Base-by-base conservation (phyloP, 2,797 vertebrate species). In the Ctenopoma kingsleyae region DNA sequence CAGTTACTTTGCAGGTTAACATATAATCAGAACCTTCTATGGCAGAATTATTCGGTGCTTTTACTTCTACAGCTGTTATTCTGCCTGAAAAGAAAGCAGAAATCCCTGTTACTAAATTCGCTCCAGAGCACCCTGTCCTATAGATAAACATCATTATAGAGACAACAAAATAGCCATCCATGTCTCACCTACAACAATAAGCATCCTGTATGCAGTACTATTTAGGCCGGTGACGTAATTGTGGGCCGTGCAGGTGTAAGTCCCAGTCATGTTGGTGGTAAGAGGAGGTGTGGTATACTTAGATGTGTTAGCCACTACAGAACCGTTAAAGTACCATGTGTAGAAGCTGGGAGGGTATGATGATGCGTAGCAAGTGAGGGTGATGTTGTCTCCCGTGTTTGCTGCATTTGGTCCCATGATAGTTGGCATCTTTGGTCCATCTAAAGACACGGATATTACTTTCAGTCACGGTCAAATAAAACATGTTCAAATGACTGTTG, bases 261-360 rank as follows among this genome's bases (percentile, higher is more conserved):
- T 59, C 25, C 83, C 71, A 2, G 50, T 70, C 72, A 65, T 77
- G 11, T 20, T 8, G 19, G 10, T n/a, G 30, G 56, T 85, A 2
- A 90, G 58, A 17, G 59, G 69, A 2, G 54, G 55, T 17, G 73
- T 84, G n/a, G 50, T 13, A n/a, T 83, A 90, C 51, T 25, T 11
- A 0, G 81, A 70, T 9, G 59, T 71, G 11, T 32, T 72, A 44
- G 87, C 83, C 36, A 86, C 77, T 0, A 16, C 0, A 38, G 35
- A 38, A 7, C 20, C 50, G 48, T 83, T 67, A 74, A 86, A 84
- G 44, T 46, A 67, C 91, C 91, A 92, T 0, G 2, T 17, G 55
- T 86, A 90, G 43, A 1, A n/a, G 63, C 86, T 84, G 19, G 43
- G 32, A 15, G 91, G 92, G 16, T 67, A 15, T 1, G 92, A 93